Percentiles rank a stretch among this genome's conserved stretches.
phyloP scores from a whole-genome alignment of 2,797 vertebrate species.

The Scomberomorus guttatus region DNA sequence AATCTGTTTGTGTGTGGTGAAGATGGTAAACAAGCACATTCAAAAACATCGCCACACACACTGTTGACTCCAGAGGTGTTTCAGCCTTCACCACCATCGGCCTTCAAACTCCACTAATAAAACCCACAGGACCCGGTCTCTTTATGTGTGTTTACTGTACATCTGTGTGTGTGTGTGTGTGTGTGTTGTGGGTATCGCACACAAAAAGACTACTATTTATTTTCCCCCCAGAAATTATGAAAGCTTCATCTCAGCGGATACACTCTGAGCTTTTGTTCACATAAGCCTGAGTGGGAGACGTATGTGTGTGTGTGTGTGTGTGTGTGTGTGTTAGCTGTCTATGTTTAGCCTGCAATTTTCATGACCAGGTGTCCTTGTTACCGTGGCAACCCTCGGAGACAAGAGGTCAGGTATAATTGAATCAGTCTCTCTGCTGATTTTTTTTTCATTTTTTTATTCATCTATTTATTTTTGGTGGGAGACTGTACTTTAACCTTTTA shows the following conservation, averaged over 20 bases:
- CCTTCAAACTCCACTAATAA: constrained; percentile 13
- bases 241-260: constrained; percentile 43
- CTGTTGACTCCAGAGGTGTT: background rate
- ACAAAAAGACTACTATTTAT: constrained; percentile 22
- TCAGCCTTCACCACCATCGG: background rate
- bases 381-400: constrained; percentile 55
- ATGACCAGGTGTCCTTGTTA: constrained; percentile 59
- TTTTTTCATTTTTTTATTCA: background rate
- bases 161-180: constrained; percentile 3
- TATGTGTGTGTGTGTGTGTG: constrained; percentile 22
- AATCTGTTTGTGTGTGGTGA: background rate
- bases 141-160: background rate
- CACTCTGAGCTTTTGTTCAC: constrained; percentile 44
- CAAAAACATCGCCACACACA: background rate
- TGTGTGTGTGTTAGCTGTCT: background rate
- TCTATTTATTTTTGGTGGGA: background rate
- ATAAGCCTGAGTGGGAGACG: constrained; percentile 30
- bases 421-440: constrained; percentile 3
- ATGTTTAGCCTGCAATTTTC: constrained; percentile 50
- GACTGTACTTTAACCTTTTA: background rate
- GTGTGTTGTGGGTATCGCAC: background rate
- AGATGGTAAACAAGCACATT: background rate
- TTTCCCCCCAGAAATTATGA: constrained; percentile 28
- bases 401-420: constrained; percentile 51
- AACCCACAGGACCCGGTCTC: constrained; percentile 4